Base-by-base conservation (phyloP, 2,797 vertebrate species). In the Channa striata region DNA sequence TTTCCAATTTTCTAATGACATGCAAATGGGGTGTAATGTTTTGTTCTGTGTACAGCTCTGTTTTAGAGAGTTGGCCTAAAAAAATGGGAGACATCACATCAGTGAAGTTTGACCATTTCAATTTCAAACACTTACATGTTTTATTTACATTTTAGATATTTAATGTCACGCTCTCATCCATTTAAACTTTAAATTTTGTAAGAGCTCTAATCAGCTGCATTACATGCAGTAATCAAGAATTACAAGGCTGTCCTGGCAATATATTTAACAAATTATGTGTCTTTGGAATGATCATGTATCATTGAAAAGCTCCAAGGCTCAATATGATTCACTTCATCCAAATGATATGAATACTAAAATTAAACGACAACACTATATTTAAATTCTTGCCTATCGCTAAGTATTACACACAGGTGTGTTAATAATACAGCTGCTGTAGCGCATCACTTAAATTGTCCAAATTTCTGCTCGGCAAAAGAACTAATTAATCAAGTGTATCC, bases 11-110 rank as follows among this genome's bases (percentile, higher is more conserved):
- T 78, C 85, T 94, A 94, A 95, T 94, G 87, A 93, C 74, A 94
- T 94, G 93, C 92, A 94, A 94, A 94, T 94, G 80, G 86, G 33
- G 74, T 85, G 77, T 93, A 93, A 90, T 93, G 87, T 92, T 93
- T 89, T 91, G 83, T 92, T 92, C 87, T 85, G 74, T 87, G 81
- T 89, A 78, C 88, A 89, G 88, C 81, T 6, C 86, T 86, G 78
- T 90, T 86, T 68, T 42, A 44, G 74, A 69, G 76, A 89, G 82
- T 86, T 90, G 25, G 25, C 36, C 69, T 49, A 48, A 70, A 51
- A 83, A 44, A 64, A 61, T 14, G 12, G 19, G 5, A n/a, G 46
- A 50, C 51, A n/a, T n/a, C n/a, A 30, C 13, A 2, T 59, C 42
- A 9, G 16, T 8, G 33, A 46, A 49, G 49, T 34, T 23, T 51